Evolutionary conservation across 2,113 vertebrate species (phyloP).

Genomic region (Gymnarchus niloticus): DNA sequence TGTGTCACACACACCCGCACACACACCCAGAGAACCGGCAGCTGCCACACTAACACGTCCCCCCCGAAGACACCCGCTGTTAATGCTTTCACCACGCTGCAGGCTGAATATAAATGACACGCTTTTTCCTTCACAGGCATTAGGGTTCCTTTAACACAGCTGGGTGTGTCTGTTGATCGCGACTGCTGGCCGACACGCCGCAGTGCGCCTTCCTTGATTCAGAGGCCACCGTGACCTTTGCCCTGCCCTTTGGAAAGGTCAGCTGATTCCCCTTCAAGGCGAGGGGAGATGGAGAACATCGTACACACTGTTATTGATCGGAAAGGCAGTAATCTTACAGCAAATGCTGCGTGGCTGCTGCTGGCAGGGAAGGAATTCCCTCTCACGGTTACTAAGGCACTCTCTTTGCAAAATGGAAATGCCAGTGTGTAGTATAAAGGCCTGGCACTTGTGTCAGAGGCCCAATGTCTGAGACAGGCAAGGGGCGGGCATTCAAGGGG

Average conservation of each 20-base stretch:
- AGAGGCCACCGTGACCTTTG: neutral
- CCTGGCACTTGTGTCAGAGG: neutral
- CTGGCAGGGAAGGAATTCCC: neutral
- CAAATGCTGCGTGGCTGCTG: neutral
- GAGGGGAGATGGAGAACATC: neutral
- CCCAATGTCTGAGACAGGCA: neutral
- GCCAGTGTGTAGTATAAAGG: neutral
- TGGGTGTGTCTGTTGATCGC: neutral
- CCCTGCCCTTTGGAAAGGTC: slow-evolving; percentile 6
- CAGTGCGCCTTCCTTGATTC: neutral
- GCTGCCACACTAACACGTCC: neutral
- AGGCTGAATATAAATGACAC: neutral
- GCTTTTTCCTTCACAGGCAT: neutral
- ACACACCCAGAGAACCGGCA: neutral
- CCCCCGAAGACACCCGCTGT: neutral
- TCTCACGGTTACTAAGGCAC: neutral
- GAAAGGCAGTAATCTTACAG: neutral
- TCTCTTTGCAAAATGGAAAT: neutral
- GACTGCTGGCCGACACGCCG: neutral
- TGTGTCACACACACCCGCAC: neutral
- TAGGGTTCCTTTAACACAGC: neutral
- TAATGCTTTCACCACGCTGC: neutral
- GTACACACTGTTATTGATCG: neutral
- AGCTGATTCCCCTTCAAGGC: neutral
- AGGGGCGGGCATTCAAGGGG: neutral